These are phyloP conservation scores for Podilymbus podiceps DNA, from an alignment of 2,113 vertebrate species.

Conservation along the genomic window DNA sequence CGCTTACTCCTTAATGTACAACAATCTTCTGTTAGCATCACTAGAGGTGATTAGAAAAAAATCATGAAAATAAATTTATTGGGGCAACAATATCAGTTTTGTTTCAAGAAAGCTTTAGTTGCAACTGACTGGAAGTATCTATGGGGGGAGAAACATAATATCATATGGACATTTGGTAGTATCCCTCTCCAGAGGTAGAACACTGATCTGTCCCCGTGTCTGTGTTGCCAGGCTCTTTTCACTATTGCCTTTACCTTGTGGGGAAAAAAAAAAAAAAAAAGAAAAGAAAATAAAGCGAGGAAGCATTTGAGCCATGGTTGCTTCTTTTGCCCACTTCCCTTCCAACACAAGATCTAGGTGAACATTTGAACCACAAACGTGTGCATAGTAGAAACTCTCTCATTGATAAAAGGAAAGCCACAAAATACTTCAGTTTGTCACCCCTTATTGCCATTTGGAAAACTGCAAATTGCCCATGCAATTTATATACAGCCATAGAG, in stretches of 20 bases:
- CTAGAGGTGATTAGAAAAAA: background rate
- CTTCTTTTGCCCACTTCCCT: background rate
- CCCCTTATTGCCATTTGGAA: background rate
- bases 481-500: background rate
- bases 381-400: background rate
- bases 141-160: background rate
- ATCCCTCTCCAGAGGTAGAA: accelerated
- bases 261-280: too few species aligned
- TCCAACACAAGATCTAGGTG: background rate
- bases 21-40: background rate
- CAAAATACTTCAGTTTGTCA: background rate
- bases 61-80: background rate
- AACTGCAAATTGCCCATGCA: background rate
- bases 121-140: background rate
- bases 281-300: background rate
- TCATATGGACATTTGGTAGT: background rate
- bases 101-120: background rate
- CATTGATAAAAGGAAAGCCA: background rate
- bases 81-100: background rate
- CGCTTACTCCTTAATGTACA: background rate
- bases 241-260: background rate
- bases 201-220: accelerated
- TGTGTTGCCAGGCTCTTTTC: background rate
- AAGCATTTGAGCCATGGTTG: accelerated
- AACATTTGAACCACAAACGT: background rate